phyloP scores from a whole-genome alignment of 2,113 vertebrate species.

The Mesoclemmys tuberculata region DNA sequence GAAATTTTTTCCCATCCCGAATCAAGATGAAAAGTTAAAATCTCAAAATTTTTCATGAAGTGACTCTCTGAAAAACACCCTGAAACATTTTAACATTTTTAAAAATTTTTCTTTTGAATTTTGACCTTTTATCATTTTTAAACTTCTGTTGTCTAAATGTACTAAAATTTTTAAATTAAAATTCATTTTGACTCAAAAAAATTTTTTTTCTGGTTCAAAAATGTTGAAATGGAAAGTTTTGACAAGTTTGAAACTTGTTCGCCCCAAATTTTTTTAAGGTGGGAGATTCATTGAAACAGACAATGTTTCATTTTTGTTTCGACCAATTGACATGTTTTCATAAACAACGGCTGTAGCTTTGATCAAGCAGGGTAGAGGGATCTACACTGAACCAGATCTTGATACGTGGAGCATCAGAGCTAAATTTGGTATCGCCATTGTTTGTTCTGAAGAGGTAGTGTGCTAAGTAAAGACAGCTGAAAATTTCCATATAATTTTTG shows the following conservation, averaged over 20 bases:
- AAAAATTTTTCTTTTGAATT: background rate
- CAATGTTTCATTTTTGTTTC: background rate
- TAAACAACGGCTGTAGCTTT: background rate
- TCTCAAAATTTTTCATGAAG: background rate
- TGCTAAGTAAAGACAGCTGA: background rate
- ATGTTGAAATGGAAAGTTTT: background rate
- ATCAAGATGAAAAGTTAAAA: background rate
- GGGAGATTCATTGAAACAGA: background rate
- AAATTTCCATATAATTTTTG: background rate
- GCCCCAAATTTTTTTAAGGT: background rate
- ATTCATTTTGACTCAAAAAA: background rate
- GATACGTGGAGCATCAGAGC: background rate
- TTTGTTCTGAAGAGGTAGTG: background rate
- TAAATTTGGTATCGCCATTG: background rate
- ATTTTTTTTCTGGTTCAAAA: background rate
- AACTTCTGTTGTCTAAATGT: background rate
- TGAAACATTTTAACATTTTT: background rate
- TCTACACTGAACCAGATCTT: background rate
- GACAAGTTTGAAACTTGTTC: background rate
- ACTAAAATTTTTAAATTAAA: background rate
- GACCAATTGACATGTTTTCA: background rate
- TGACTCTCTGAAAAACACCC: background rate
- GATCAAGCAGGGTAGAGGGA: background rate
- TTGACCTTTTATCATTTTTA: background rate
- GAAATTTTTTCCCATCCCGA: background rate